These are phyloP conservation scores for Zaprionus camerounensis DNA, from an alignment of 1,140 invertebrate species.

Conservation along the genomic window DNA sequence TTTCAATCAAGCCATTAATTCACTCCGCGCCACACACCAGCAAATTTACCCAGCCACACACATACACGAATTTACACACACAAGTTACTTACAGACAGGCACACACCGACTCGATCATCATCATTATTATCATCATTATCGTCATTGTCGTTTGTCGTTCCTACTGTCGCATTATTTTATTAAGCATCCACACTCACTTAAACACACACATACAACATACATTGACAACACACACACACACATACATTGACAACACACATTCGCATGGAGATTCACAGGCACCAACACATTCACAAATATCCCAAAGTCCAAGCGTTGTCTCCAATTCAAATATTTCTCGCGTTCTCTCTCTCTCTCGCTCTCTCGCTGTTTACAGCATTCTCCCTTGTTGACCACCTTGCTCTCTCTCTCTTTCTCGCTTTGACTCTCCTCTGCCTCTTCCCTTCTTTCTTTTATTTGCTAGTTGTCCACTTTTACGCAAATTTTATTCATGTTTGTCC, in stretches of 20 bases:
- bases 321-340: slow-evolving; percentile 43
- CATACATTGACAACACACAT: slow-evolving; percentile 28
- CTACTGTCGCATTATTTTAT: slow-evolving; percentile 81
- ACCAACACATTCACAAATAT: slow-evolving; percentile 32
- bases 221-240: slow-evolving; percentile 25
- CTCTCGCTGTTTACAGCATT: not conserved
- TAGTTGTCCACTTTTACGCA: slow-evolving; percentile 77
- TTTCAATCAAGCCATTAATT: slow-evolving; percentile 84
- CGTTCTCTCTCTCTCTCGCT: slow-evolving; percentile 1
- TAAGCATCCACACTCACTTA: slow-evolving; percentile 58
- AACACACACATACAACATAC: slow-evolving; percentile 27
- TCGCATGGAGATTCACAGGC: slow-evolving; percentile 22
- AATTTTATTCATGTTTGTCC: slow-evolving; percentile 78
- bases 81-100: slow-evolving; percentile 18
- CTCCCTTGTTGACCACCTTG: not conserved
- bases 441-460: slow-evolving; percentile 50
- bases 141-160: slow-evolving; percentile 61
- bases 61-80: slow-evolving; percentile 28
- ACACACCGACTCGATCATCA: slow-evolving; percentile 41
- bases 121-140: slow-evolving; percentile 55
- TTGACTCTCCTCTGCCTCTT: not conserved
- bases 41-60: slow-evolving; percentile 49
- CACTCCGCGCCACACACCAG: slow-evolving; percentile 70
- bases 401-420: slow-evolving; percentile 12
- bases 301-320: slow-evolving; percentile 41